A percentile compares a stretch with the other conserved stretches of the same genome.
Evolutionary conservation across 2,888 invertebrate species (phyloP).

Genomic region (Xestia c-nigrum): DNA sequence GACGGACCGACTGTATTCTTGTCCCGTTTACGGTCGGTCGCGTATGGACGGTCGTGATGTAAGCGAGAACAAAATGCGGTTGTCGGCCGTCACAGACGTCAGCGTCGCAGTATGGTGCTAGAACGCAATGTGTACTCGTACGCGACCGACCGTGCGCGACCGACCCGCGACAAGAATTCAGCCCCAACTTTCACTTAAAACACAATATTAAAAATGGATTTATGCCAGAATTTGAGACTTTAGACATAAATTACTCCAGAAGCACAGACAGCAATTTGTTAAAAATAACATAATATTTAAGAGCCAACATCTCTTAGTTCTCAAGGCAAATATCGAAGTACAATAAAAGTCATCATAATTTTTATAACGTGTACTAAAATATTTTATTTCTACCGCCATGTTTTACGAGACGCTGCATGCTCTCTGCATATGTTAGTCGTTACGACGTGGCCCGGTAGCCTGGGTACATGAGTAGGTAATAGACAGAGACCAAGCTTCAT

Average conservation of each 20-base stretch:
- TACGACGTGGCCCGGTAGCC: slow-evolving; percentile 41
- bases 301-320: slow-evolving; percentile 28
- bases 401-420: slow-evolving; percentile 65
- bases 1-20: too few species aligned
- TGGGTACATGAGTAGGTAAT: not conserved
- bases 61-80: too few species aligned
- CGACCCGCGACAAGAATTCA: too few species aligned
- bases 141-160: too few species aligned
- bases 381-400: slow-evolving; percentile 64
- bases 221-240: not conserved
- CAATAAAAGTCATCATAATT: slow-evolving; percentile 63
- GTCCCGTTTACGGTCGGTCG: too few species aligned
- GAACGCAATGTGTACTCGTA: too few species aligned
- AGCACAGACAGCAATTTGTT: not conserved
- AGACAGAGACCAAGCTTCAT: slow-evolving; percentile 15
- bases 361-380: slow-evolving; percentile 65
- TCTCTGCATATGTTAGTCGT: slow-evolving; percentile 61
- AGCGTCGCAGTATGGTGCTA: too few species aligned
- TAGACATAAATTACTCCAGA: not conserved
- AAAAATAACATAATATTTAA: not conserved
- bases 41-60: too few species aligned
- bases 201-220: not conserved
- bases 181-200: not conserved
- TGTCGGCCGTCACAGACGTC: too few species aligned
- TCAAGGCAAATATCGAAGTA: slow-evolving; percentile 49